Conservation (phyloP, 2,113 vertebrate genomes). For the Balaeniceps rex region DNA sequence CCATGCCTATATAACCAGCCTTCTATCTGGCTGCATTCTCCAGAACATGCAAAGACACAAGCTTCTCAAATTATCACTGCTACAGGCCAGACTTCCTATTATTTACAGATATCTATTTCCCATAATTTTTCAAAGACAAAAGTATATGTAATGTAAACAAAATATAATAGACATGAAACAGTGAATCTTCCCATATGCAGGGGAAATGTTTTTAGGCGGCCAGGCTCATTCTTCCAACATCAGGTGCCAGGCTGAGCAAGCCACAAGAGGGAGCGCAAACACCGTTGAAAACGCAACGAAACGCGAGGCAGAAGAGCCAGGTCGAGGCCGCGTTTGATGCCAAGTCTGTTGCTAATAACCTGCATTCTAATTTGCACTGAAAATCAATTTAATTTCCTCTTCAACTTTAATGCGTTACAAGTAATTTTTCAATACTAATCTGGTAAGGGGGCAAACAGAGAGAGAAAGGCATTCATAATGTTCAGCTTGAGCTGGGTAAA, state of each 20-base stretch:
- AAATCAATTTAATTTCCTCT: not conserved
- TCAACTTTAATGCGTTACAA: not conserved
- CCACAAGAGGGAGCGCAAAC: slow-evolving; percentile 50
- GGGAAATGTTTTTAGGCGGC: not conserved
- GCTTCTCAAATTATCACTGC: not conserved
- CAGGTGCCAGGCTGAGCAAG: not conserved
- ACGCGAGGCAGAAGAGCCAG: accelerated
- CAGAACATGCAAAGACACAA: not conserved
- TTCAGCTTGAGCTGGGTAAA: not conserved
- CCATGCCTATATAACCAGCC: not conserved
- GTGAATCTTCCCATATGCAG: not conserved
- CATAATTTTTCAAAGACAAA: not conserved
- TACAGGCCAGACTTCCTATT: not conserved
- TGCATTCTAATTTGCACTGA: not conserved
- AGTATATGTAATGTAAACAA: not conserved
- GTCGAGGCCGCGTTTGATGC: not conserved
- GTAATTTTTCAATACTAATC: not conserved
- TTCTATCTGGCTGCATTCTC: not conserved
- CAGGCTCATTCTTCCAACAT: not conserved
- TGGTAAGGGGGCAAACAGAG: not conserved
- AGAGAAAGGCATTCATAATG: not conserved
- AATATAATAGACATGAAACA: not conserved
- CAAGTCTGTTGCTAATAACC: not conserved
- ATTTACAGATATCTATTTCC: not conserved
- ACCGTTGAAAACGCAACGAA: not conserved